These are phyloP conservation scores for Rhea pennata DNA, from an alignment of 2,113 vertebrate genomes.

Conservation along the genomic window DNA sequence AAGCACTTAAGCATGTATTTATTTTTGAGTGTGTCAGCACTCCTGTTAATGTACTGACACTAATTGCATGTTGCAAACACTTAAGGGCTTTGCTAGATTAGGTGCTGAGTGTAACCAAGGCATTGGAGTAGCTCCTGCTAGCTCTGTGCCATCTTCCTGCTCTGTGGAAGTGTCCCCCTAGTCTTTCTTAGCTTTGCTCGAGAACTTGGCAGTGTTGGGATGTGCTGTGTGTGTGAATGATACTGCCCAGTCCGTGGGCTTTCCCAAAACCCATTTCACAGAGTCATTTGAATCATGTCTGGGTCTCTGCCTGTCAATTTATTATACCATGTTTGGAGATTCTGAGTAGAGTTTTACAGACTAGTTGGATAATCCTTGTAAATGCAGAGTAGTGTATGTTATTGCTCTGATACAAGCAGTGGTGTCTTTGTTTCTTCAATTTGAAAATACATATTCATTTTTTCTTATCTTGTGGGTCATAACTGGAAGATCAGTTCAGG, in stretches of 20 bases:
- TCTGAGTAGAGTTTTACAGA: background rate
- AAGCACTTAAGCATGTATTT: slow-evolving; percentile 1
- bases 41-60: background rate
- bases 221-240: background rate
- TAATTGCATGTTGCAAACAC: background rate
- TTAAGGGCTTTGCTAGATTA: background rate
- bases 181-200: background rate
- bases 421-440: background rate
- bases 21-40: background rate
- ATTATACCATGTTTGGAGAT: background rate
- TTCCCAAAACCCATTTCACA: background rate
- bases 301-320: background rate
- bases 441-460: background rate
- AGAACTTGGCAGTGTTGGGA: background rate
- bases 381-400: background rate
- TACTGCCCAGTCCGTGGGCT: background rate
- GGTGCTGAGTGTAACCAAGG: background rate
- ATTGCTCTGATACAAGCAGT: background rate
- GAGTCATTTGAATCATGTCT: accelerated
- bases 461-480: background rate
- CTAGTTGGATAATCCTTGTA: background rate
- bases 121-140: background rate
- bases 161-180: background rate
- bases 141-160: background rate
- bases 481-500: background rate